Evolutionary conservation across 1,140 invertebrate species (phyloP).

Genomic region (Chrysoperla carnea): DNA sequence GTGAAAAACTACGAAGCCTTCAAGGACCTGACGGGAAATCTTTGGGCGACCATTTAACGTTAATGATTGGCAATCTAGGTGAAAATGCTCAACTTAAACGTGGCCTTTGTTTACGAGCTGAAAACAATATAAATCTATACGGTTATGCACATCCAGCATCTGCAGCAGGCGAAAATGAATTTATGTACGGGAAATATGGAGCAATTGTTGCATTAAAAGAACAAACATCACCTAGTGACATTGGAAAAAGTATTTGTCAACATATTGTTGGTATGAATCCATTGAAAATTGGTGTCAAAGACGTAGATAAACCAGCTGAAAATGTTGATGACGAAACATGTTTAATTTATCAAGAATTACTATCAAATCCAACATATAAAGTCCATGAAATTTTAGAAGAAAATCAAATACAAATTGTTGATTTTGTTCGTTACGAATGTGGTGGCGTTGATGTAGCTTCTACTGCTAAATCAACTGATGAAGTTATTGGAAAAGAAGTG

Average conservation of each 20-base stretch:
- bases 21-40: conserved; percentile 40
- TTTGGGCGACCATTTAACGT: conserved; percentile 59
- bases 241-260: conserved; percentile 71
- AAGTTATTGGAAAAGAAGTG: conserved; percentile 23
- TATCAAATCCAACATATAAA: conserved; percentile 54
- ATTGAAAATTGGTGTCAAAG: conserved; percentile 47
- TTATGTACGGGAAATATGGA: conserved; percentile 55
- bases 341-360: conserved; percentile 73
- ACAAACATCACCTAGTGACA: conserved; percentile 20
- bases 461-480: conserved; percentile 1
- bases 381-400: conserved; percentile 56
- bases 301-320: conserved; percentile 35
- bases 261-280: conserved; percentile 89
- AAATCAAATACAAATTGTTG: conserved; percentile 48
- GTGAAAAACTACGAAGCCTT: conserved; percentile 45
- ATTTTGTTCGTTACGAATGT: conserved; percentile 73
- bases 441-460: conserved; percentile 31
- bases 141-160: conserved; percentile 54
- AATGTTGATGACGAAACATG: conserved; percentile 51
- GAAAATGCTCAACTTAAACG: conserved; percentile 74
- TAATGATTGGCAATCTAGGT: conserved; percentile 69
- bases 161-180: conserved; percentile 8
- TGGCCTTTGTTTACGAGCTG: conserved; percentile 51
- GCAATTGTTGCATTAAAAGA: conserved; percentile 38
- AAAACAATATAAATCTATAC: conserved; percentile 32